Evolutionary conservation across 2,797 vertebrate genomes (phyloP), one percentile per base, ranked within the genome.

Genomic region (Astyanax mexicanus): DNA sequence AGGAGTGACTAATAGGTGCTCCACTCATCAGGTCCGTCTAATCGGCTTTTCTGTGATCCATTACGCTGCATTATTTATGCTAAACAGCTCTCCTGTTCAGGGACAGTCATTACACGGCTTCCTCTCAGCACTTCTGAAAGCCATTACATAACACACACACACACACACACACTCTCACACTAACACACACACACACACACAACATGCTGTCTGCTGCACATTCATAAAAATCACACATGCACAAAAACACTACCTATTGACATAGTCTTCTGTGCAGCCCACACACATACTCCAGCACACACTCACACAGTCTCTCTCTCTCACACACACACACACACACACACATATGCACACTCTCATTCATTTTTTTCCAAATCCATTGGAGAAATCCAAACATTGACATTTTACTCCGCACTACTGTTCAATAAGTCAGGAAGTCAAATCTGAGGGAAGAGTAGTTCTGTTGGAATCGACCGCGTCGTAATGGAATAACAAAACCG

Each of bases 21-120:
- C 4, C 83, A 90, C 89, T 86, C 86, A 89, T 90, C 80, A 79
- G 81, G 82, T 75, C 85, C 89, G 85, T 83, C 57, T 85, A 77
- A 80, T 82, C 89, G 85, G 84, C 84, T 75, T 80, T 86, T 88
- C 82, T 87, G 86, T 84, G 84, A 92, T 91, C 89, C 90, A 91
- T 86, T 91, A 87, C 84, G 73, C 80, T 92, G 85, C 91, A 94
- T 93, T 90, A 93, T 94, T 93, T 87, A 93, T 92, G 90, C 84
- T 89, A 91, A 91, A 86, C 89, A 88, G 85, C 81, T 80, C 83
- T 87, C 86, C 81, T 85, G 78, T 85, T 91, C 75, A 75, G 60
- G 71, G 85, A 82, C 69, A 52, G 86, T 89, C 83, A 88, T 87
- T 75, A 44, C 47, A 77, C 88, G 80, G 80, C 85, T 81, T 86